Evolutionary conservation across 1,140 invertebrate genomes (phyloP), one percentile per base, ranked within the genome.

Genomic region (Pogonus chalceus): DNA sequence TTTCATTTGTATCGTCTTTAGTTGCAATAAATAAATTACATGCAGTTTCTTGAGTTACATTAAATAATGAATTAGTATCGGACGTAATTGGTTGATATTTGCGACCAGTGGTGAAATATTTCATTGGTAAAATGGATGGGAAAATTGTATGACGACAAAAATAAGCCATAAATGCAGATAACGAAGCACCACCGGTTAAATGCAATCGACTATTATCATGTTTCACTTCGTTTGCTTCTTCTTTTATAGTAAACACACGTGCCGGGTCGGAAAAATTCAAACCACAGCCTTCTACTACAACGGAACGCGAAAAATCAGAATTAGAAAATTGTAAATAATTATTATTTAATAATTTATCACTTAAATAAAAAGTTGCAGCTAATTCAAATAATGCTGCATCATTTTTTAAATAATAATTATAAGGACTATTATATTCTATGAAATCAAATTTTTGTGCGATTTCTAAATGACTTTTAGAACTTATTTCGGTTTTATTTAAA

Each of bases 201-300:
- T 85, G 82, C 31, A 86, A 68, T 2, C 75, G 68, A 23, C 66
- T 72, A 23, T 77, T 66, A 7, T 69, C 58, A 62, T 68, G 70
- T 1, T 70, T 64, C 53, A 74, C 71, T 7, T 74, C 64, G 26
- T 75, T 59, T 22, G 75, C 72, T 56, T 71, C 68, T 26, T 76
- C 68, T 56, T 79, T 65, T 16, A 86, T 58, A 20, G 80, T 72
- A 58, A 82, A 84, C 2, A 75, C 69, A 20, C 69, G 56, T 16
- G 64, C 60, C 1, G 75, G 69, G 62, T 79, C 68, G 18, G 72
- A 70, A 54, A 79, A 77, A 63, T 82, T 69, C 12, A 74, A 58
- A 14, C 82, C 80, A 60, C 78, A 79, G 2, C 81, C 85, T 70
- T 88, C 84, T 4, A 85, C 69, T 18, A 87, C 64, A 1, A 82